Percentiles rank a stretch among this genome's conserved stretches.
These are phyloP conservation scores for Spilarctia lutea DNA, from an alignment of 2,888 invertebrate genomes.

Conservation along the genomic window DNA sequence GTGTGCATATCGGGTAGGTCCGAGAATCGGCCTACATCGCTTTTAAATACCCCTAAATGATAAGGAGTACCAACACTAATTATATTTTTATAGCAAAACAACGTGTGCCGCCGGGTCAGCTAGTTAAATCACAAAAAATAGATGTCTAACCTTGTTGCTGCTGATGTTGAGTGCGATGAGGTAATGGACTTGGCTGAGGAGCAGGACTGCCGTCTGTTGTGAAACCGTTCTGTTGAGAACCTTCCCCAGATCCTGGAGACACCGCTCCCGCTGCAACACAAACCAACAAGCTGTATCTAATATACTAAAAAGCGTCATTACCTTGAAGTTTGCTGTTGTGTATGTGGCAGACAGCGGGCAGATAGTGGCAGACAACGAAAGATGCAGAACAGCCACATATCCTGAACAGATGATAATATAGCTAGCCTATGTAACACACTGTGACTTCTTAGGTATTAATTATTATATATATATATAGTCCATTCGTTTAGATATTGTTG, in stretches of 20 bases:
- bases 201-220: constrained; percentile 71
- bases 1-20: too few relatives aligned
- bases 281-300: background rate
- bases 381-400: background rate
- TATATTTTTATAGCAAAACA: too few relatives aligned
- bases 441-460: background rate
- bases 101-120: too few relatives aligned
- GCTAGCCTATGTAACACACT: too few relatives aligned
- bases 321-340: background rate
- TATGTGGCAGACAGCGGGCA: background rate
- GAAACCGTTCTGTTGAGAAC: constrained; percentile 79
- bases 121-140: too few relatives aligned
- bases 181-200: constrained; percentile 74
- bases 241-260: constrained; percentile 67
- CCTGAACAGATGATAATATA: background rate
- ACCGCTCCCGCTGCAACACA: constrained; percentile 60
- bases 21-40: too few relatives aligned
- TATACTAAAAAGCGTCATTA: background rate
- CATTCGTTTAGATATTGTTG: too few relatives aligned
- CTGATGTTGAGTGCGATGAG: constrained; percentile 61
- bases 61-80: too few relatives aligned
- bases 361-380: too few relatives aligned
- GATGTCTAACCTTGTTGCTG: constrained; percentile 49
- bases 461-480: too few relatives aligned
- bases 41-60: too few relatives aligned